These are phyloP conservation scores for Phaethornis superciliosus DNA, from an alignment of 2,113 vertebrate species.

Conservation along the genomic window DNA sequence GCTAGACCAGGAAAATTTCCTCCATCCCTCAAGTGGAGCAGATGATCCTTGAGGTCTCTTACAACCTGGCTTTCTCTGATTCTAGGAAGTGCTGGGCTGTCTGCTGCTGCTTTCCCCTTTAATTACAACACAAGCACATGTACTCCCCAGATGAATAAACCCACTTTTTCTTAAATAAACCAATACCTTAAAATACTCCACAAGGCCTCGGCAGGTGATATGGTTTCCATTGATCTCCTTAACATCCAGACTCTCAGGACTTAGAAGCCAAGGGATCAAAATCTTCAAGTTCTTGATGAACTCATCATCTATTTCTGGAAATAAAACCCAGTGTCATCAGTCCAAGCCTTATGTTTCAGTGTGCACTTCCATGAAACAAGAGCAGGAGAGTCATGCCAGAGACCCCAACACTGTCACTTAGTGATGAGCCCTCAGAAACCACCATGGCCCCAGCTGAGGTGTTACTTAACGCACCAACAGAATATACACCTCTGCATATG, in stretches of 20 bases:
- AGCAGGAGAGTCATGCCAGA: not conserved
- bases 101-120: not conserved
- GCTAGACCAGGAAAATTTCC: not conserved
- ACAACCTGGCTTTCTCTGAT: no score
- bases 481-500: not conserved
- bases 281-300: conserved; percentile 95
- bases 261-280: conserved; percentile 95
- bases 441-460: not conserved
- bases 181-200: conserved; percentile 98
- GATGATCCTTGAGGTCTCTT: no score
- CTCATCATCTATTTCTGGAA: conserved; percentile 91
- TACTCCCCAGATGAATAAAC: not conserved
- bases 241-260: conserved; percentile 88
- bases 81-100: not conserved
- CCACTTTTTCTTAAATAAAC: not conserved
- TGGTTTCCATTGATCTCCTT: conserved; percentile 98
- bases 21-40: not conserved
- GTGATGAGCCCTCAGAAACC: not conserved
- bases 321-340: not conserved
- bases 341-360: not conserved
- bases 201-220: conserved; percentile 94
- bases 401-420: not conserved
- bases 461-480: not conserved
- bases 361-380: not conserved
- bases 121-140: not conserved